phyloP scores from a whole-genome alignment of 1,140 invertebrate species.

The Drosophila bocki region DNA sequence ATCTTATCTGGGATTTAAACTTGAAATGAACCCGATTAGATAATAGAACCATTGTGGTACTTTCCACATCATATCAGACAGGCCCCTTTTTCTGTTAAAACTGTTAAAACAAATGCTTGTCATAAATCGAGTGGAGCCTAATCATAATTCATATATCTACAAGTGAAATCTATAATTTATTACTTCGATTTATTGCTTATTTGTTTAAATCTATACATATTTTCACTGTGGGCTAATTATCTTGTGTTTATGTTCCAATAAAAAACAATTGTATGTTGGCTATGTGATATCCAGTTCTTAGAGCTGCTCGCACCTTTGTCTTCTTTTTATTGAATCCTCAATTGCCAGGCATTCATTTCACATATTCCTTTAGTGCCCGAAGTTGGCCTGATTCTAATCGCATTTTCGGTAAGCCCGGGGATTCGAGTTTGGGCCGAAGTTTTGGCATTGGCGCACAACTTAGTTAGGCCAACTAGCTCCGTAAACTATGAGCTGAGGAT shows the following conservation, averaged over 20 bases:
- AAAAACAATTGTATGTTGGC: background rate
- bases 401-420: conserved; percentile 34
- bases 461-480: conserved; percentile 68
- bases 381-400: conserved; percentile 50
- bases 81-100: background rate
- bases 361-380: conserved; percentile 8
- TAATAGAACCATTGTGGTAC: background rate
- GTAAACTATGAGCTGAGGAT: conserved; percentile 43
- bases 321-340: conserved; percentile 3
- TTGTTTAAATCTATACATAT: background rate
- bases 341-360: conserved; percentile 18
- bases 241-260: background rate
- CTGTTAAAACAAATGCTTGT: too few species aligned
- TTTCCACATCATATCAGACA: background rate
- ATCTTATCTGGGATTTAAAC: background rate
- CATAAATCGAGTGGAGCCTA: background rate
- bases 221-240: background rate
- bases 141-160: background rate
- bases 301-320: background rate
- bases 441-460: conserved; percentile 48
- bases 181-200: background rate
- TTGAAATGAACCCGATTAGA: background rate
- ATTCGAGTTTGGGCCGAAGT: conserved; percentile 43
- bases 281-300: background rate
- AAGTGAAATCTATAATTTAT: background rate